Evolutionary conservation across 2,797 vertebrate genomes (phyloP), one percentile per base, ranked within the genome.

Genomic region (Labroides dimidiatus): DNA sequence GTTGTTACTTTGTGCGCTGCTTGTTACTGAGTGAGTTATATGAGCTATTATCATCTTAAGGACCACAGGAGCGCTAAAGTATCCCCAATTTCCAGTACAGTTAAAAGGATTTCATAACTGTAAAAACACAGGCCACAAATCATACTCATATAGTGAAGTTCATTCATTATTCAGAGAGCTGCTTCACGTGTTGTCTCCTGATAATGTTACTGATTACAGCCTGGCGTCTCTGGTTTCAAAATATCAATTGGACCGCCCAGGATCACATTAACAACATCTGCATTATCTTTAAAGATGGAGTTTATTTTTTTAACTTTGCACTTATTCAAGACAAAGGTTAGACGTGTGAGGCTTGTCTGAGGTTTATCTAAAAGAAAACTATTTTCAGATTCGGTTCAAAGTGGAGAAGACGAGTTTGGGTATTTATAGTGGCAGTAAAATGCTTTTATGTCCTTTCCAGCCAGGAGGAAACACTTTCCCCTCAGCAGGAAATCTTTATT

Each of bases 381-480:
- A 12, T 61, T 51, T 68, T 39, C 37, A 60, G 37, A 68, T 48
- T 23, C 37, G 50, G 50, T 41, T 49, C 60, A 63, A 75, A 69
- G 64, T 58, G 58, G 20, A 56, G 33, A 69, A 64, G 27, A 58
- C 59, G 39, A 36, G 59, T 64, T 64, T 74, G 36, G 57, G 72
- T 83, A 83, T 84, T 87, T 86, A 82, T 78, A 90, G 82, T 72
- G 59, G 73, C 58, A 74, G 64, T 76, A 82, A 84, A 87, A 65
- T 66, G 67, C 69, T 79, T 81, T 86, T 76, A 78, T 82, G 71
- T 81, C 67, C 75, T 79, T 83, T 65, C 75, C 69, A 74, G 76
- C 48, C 50, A 72, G 57, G 59, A 79, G 60, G 74, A 84, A 75
- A 82, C 68, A 65, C 75, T 77, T 69, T 80, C 42, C 55, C 54